Base-by-base conservation (phyloP, 2,797 vertebrate genomes). In the Meda fulgida region DNA sequence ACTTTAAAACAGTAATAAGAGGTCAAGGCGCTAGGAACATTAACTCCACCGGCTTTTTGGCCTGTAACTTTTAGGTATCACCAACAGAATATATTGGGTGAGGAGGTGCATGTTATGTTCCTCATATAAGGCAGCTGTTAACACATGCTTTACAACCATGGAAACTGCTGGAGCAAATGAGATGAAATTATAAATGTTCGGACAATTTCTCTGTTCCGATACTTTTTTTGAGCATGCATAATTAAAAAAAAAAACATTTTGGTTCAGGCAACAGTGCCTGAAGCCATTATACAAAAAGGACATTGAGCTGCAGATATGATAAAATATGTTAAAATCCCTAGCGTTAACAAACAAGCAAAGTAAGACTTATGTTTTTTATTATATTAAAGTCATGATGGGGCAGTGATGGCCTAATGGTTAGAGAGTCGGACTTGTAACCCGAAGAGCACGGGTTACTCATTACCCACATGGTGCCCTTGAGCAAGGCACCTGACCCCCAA, bases 1-100 rank as follows among this genome's bases (percentile, higher is more conserved):
- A 85, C 40, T 73, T 65, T 72, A 82, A 82, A 82, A 82, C 36
- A 46, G 80, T 72, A 85, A 80, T 80, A 51, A 73, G 53, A 38
- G 77, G 84, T 73, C 55, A 53, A 79, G 77, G 67, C 34, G 23
- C 53, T 18, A 46, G 53, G 67, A 48, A 73, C 84, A 80, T 73
- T 48, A 80, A 79, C 77, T 80, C 38, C 29, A 18, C 5, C 10
- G 23, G 23, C 21, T 40, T 71, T 77, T 48, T 83, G 51, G 26
- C 31, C 77, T 53, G 53, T 73, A 65, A 79, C 76, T 63, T 73
- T 72, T 16, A 85, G 84, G 77, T 85, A 51, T 80, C 55, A 80
- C 67, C 69, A 51, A 65, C 31, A 38, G 53, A 46, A 36, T 66
- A 78, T 55, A 84, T 34, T 77, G 31, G 69, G 26, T 60, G 46